Evolutionary conservation across 2,113 vertebrate species (phyloP).

Genomic region (Nannospalax galili): DNA sequence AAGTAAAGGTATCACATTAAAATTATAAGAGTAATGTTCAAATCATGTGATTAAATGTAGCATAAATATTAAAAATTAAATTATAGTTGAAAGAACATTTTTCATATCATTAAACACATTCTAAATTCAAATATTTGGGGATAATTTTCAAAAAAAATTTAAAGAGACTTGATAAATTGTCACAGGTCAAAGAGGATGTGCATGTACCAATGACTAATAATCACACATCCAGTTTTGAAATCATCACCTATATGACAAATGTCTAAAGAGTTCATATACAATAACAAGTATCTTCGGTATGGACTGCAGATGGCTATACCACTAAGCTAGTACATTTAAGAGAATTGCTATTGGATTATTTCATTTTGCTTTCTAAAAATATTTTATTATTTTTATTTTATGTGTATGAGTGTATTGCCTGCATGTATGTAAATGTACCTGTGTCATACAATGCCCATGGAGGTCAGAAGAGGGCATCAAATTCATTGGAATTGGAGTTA

Average conservation of each 20-base stretch:
- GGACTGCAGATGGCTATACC: not conserved
- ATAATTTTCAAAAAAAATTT: conserved; percentile 35
- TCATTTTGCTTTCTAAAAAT: too few relatives aligned
- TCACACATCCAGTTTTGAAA: conserved; percentile 27
- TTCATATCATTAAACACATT: conserved; percentile 22
- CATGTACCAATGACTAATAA: conserved; percentile 17
- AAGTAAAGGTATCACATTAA: conserved; percentile 87
- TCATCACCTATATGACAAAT: not conserved
- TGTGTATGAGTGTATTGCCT: too few relatives aligned
- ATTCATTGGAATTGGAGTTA: too few relatives aligned
- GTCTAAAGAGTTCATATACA: not conserved
- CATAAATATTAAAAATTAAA: conserved; percentile 73
- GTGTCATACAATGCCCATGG: too few relatives aligned
- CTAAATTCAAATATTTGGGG: not conserved
- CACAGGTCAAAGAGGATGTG: not conserved
- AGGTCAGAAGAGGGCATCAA: too few relatives aligned
- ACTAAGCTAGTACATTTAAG: conserved; percentile 12
- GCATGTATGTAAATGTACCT: too few relatives aligned
- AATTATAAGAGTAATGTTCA: conserved; percentile 79
- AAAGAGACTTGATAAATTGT: not conserved
- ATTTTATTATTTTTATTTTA: too few relatives aligned
- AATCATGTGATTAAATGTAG: conserved; percentile 73
- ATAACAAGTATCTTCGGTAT: not conserved
- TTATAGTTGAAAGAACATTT: conserved; percentile 70
- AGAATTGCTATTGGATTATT: not conserved